phyloP scores from a whole-genome alignment of 2,113 vertebrate genomes.

The Myrmophylax atrothorax region DNA sequence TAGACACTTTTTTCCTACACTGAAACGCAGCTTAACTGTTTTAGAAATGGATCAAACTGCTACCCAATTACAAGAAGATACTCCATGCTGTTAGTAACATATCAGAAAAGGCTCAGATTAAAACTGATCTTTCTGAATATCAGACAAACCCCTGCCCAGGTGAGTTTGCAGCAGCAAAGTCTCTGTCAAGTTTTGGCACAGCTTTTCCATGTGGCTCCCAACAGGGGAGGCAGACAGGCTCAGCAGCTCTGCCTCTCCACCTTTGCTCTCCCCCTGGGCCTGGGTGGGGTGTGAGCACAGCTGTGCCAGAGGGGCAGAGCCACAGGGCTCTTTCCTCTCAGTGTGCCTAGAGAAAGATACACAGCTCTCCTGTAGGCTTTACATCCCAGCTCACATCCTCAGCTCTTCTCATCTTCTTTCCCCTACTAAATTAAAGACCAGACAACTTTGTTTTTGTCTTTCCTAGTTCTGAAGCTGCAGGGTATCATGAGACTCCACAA shows the following conservation, averaged over 20 bases:
- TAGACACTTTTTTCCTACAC: not conserved
- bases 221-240: not conserved
- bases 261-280: not conserved
- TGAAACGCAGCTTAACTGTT: not conserved
- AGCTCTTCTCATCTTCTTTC: not conserved
- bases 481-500: not conserved
- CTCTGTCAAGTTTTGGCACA: not conserved
- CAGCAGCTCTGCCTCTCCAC: not conserved
- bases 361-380: not conserved
- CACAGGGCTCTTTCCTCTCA: not conserved
- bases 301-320: not conserved
- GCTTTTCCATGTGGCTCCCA: not conserved
- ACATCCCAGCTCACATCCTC: not conserved
- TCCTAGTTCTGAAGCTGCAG: not conserved
- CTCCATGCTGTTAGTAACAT: not conserved
- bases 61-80: not conserved
- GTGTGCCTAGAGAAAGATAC: not conserved
- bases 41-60: not conserved
- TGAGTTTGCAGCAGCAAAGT: fast-evolving
- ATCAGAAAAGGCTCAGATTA: not conserved
- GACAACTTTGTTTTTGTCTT: not conserved
- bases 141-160: not conserved
- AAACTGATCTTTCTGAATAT: not conserved
- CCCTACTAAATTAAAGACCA: not conserved
- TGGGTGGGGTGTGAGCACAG: not conserved